Evolutionary conservation across 2,888 invertebrate species (phyloP), one percentile per base, ranked within the genome.

Genomic region (Cosmia pyralina): DNA sequence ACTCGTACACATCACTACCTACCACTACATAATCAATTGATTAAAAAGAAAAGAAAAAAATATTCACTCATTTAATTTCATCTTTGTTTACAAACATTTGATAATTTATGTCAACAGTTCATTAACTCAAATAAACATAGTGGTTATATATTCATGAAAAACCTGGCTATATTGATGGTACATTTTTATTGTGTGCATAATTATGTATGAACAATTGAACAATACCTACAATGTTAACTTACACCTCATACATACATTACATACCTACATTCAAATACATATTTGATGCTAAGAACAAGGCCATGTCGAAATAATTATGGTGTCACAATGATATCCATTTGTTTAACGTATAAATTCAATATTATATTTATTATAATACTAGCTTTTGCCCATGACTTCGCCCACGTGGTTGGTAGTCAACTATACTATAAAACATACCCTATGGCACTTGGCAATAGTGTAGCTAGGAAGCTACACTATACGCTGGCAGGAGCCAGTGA

Each of bases 121-220:
- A 58, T 63, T 58, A 67, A 63, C 57, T 50, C 59, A 62, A 38
- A 38, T 57, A n/a, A 62, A 68, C 55, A 34, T 13, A 41, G 7
- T 58, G 28, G 38, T 72, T 62, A 28, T 48, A 77, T 67, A 78
- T 73, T 77, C 34, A 73, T 67, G 52, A 48, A 34, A 46, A 46
- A 53, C 22, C 5, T 52, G 17, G 1, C 22, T 64, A 8, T 17
- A 22, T 38, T 28, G n/a, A n/a, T 65, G 38, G 19, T 57, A n/a
- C 13, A 34, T 52, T 38, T 64, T 28, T 13, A 50, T n/a, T n/a
- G n/a, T n/a, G n/a, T n/a, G n/a, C n/a, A n/a, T n/a, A n/a, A n/a
- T n/a, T n/a, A 62, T 46, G 15, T 41, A n/a, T 48, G n/a, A 46
- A 55, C 28, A 28, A 28, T 28, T 55, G 38, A 44, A 52, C 10